A percentile compares a stretch with the other conserved stretches of the same genome.
These are phyloP conservation scores for Achatina immaculata DNA, from an alignment of 1,140 invertebrate species.

Conservation along the genomic window DNA sequence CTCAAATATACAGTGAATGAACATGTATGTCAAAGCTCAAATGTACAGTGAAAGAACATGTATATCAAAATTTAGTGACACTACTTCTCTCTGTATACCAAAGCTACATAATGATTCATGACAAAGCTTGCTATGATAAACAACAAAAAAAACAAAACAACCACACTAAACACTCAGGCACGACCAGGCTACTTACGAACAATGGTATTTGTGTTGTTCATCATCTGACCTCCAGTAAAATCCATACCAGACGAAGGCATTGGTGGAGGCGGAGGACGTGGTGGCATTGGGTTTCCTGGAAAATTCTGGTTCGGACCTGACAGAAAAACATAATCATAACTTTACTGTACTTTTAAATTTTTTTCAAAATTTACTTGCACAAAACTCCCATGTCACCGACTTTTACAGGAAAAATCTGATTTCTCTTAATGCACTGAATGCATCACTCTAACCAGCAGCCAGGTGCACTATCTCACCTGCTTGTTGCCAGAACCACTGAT, in stretches of 20 bases:
- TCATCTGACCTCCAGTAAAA: conserved; percentile 42
- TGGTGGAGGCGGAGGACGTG: conserved; percentile 72
- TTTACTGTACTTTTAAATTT: too few relatives aligned
- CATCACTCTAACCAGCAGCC: too few relatives aligned
- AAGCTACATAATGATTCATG: too few relatives aligned
- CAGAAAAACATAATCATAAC: background rate
- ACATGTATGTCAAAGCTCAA: too few relatives aligned
- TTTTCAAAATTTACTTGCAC: background rate
- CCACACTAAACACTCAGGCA: background rate
- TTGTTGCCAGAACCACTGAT: too few relatives aligned
- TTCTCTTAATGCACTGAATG: too few relatives aligned
- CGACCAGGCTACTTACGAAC: conserved; percentile 20
- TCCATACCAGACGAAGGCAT: conserved; percentile 61
- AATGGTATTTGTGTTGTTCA: conserved; percentile 31
- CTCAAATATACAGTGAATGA: background rate
- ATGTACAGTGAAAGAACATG: background rate
- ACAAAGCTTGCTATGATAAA: too few relatives aligned
- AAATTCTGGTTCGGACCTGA: conserved; percentile 19
- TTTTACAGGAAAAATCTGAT: too few relatives aligned
- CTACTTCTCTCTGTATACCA: too few relatives aligned
- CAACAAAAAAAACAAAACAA: too few relatives aligned
- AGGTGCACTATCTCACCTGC: too few relatives aligned
- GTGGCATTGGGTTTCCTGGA: conserved; percentile 35
- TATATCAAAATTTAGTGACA: background rate
- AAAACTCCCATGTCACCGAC: too few relatives aligned